These are phyloP conservation scores for Corynorhinus townsendii DNA, from an alignment of 2,113 vertebrate species.

Conservation along the genomic window DNA sequence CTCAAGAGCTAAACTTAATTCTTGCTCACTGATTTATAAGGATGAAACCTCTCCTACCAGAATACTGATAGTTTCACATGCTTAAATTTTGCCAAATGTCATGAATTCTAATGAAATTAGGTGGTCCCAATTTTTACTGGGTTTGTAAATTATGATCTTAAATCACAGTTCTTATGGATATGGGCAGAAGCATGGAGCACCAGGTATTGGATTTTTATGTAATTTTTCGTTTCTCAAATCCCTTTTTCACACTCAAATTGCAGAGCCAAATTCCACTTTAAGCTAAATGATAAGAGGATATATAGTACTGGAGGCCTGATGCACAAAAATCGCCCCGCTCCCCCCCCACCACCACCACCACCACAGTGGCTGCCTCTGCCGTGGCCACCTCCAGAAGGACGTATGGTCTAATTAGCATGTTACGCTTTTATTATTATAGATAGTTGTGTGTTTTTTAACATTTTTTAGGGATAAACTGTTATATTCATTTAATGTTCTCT, in stretches of 20 bases:
- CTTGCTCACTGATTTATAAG: not conserved
- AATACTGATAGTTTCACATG: not conserved
- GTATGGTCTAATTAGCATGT: too few species aligned
- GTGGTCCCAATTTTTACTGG: not conserved
- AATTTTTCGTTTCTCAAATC: constrained; percentile 29
- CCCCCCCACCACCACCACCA: accelerated
- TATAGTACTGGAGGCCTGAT: not conserved
- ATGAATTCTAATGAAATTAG: not conserved
- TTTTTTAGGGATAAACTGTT: constrained; percentile 32
- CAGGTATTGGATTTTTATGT: constrained; percentile 53
- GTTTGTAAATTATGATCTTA: constrained; percentile 22
- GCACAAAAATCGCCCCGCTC: too few species aligned
- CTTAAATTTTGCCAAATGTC: not conserved
- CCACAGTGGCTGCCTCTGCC: too few species aligned
- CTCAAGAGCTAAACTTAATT: not conserved
- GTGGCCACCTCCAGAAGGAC: too few species aligned
- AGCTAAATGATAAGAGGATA: constrained; percentile 32
- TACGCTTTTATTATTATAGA: too few species aligned
- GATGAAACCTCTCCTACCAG: not conserved
- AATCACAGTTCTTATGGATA: not conserved
- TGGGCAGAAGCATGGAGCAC: not conserved
- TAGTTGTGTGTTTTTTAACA: not conserved
- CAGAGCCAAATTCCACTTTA: constrained; percentile 36
- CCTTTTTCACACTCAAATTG: constrained; percentile 41
- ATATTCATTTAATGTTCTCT: constrained; percentile 18